Evolutionary conservation across 1,140 invertebrate genomes (phyloP).

Genomic region (Neuroterus valhalla): DNA sequence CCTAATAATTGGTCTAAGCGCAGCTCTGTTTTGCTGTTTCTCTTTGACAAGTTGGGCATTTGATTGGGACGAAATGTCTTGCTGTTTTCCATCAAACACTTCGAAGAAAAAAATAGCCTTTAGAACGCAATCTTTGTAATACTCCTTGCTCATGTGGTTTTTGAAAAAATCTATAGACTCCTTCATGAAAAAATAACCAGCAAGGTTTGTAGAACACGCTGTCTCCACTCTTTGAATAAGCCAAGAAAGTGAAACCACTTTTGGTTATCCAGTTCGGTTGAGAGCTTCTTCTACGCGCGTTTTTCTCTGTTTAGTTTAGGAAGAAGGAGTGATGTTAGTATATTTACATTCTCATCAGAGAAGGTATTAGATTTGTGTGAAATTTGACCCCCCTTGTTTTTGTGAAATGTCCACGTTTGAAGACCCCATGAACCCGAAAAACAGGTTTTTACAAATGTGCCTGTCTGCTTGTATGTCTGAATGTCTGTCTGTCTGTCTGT

Average conservation of each 20-base stretch:
- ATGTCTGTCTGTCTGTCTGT: too few species aligned
- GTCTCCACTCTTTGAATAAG: constrained; percentile 22
- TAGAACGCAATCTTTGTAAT: constrained; percentile 36
- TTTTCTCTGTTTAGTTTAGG: too few species aligned
- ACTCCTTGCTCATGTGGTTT: constrained; percentile 24
- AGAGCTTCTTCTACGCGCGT: neutral
- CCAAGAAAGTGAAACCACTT: neutral
- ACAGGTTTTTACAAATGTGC: too few species aligned
- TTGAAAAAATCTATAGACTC: constrained; percentile 35
- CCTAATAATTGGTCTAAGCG: constrained; percentile 42
- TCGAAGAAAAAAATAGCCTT: constrained; percentile 36
- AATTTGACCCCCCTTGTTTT: too few species aligned
- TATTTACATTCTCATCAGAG: too few species aligned
- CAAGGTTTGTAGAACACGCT: constrained; percentile 24
- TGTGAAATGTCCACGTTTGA: too few species aligned
- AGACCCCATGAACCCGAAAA: too few species aligned
- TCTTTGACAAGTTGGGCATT: constrained; percentile 35
- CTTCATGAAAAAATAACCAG: neutral
- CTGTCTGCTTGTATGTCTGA: too few species aligned
- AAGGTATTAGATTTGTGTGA: too few species aligned
- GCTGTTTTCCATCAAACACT: neutral
- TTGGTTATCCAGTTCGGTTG: neutral
- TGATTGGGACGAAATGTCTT: constrained; percentile 20
- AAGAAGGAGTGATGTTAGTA: too few species aligned
- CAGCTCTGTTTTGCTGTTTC: constrained; percentile 45